Conservation (phyloP, 37 sponge, comb jelly and placozoan genomes). For the Haliclona indistincta region DNA sequence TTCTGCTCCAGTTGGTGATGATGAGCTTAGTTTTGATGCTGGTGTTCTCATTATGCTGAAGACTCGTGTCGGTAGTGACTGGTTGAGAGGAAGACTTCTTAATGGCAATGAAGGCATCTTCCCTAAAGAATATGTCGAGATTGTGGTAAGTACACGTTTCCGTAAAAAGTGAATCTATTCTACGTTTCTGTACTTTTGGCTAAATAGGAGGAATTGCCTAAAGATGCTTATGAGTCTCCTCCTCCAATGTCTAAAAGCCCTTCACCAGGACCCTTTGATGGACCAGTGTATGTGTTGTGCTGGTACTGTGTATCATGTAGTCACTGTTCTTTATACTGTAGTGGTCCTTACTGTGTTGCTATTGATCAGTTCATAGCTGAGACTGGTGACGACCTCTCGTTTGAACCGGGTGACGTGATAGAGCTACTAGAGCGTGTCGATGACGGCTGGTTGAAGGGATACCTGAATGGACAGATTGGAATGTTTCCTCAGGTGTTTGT, state of each 20-base stretch:
- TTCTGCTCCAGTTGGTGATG: neutral
- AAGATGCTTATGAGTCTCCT: slow-evolving; percentile 18
- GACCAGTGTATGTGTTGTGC: neutral
- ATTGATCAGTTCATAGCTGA: slow-evolving; percentile 48
- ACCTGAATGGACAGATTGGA: slow-evolving; percentile 33
- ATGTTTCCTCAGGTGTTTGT: slow-evolving; percentile 81
- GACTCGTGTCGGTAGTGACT: slow-evolving; percentile 48
- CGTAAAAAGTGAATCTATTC: too few species aligned
- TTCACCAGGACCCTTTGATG: neutral
- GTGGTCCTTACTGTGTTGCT: slow-evolving; percentile 71
- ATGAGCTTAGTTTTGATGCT: slow-evolving; percentile 16
- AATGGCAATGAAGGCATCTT: slow-evolving; percentile 64
- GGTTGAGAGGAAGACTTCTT: slow-evolving; percentile 67
- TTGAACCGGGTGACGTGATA: slow-evolving; percentile 63
- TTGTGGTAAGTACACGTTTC: slow-evolving; percentile 49
- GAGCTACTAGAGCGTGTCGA: slow-evolving; percentile 57
- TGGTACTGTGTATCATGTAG: neutral
- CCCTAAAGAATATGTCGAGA: slow-evolving; percentile 70
- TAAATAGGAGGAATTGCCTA: slow-evolving; percentile 50
- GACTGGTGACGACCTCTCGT: slow-evolving; percentile 58
- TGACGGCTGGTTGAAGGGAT: slow-evolving; percentile 74
- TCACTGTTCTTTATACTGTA: neutral
- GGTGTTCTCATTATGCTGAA: slow-evolving; percentile 71
- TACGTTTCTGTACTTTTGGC: neutral
- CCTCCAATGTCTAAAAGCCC: neutral